A percentile compares a stretch with the other conserved stretches of the same genome.
Evolutionary conservation across 2,888 invertebrate genomes (phyloP).

Genomic region (Lydus trimaculatus): DNA sequence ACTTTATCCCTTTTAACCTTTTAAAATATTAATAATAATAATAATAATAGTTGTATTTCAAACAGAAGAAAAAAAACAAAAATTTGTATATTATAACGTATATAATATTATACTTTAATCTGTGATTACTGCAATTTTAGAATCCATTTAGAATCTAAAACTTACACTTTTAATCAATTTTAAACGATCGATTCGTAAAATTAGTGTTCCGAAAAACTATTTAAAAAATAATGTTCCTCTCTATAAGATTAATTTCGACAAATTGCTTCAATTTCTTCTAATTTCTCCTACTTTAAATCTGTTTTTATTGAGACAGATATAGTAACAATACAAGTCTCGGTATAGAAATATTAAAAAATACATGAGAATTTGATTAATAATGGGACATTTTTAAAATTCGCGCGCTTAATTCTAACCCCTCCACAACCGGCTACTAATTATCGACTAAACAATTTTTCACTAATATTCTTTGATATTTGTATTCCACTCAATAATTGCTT

Average conservation of each 20-base stretch:
- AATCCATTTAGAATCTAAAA: conserved; percentile 21
- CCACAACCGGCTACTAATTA: too few species aligned
- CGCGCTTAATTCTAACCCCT: too few species aligned
- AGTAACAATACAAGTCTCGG: not conserved
- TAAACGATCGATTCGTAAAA: conserved; percentile 26
- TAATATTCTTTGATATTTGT: too few species aligned
- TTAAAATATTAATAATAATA: conserved; percentile 15
- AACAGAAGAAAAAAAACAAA: not conserved
- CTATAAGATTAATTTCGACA: conserved; percentile 13
- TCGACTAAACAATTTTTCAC: too few species aligned
- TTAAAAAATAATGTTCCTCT: conserved; percentile 28
- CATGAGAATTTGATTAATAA: not conserved
- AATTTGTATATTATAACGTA: conserved; percentile 28
- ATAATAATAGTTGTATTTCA: not conserved
- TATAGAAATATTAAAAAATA: not conserved
- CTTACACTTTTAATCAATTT: conserved; percentile 31
- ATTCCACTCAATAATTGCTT: too few species aligned
- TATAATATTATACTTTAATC: conserved; percentile 50
- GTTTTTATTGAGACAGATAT: not conserved
- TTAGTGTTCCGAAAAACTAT: conserved; percentile 19
- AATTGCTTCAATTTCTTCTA: conserved; percentile 23
- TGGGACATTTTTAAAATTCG: not conserved
- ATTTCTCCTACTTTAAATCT: not conserved
- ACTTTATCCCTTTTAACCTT: conserved; percentile 21
- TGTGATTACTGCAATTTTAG: conserved; percentile 54